A percentile compares a stretch with the other conserved stretches of the same genome.
These are phyloP conservation scores for Dryomyza anilis DNA, from an alignment of 2,888 invertebrate species.

Conservation along the genomic window DNA sequence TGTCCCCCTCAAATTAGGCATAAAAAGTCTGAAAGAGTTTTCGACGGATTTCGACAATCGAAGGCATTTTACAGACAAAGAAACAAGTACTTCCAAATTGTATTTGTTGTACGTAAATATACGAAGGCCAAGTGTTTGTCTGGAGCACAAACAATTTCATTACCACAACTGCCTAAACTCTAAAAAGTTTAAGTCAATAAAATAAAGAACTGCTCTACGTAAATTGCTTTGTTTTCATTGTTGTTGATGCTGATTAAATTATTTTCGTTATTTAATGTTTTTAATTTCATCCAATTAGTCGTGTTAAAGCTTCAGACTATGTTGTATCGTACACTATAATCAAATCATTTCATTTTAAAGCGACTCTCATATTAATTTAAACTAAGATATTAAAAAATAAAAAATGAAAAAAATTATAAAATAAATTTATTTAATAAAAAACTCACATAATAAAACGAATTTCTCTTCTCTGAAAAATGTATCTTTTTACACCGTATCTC, in stretches of 20 bases:
- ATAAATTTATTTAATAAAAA: too few species aligned
- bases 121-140: slow-evolving; percentile 7
- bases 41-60: too few species aligned
- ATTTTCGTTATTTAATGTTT: neutral
- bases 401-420: neutral
- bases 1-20: too few species aligned
- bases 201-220: slow-evolving; percentile 11
- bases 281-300: slow-evolving; percentile 15
- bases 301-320: slow-evolving; percentile 6
- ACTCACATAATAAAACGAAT: too few species aligned
- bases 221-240: slow-evolving; percentile 14
- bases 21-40: too few species aligned
- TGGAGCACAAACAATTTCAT: slow-evolving; percentile 17
- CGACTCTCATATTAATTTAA: too few species aligned
- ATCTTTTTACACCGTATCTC: neutral
- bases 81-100: neutral
- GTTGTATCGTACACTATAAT: slow-evolving; percentile 10
- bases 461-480: neutral
- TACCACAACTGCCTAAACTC: neutral
- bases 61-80: too few species aligned
- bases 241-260: slow-evolving; percentile 12
- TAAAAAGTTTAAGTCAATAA: slow-evolving; percentile 4
- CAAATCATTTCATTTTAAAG: too few species aligned
- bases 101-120: too few species aligned
- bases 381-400: too few species aligned